These are phyloP conservation scores for Paratilapia polleni DNA, from an alignment of 2,113 vertebrate genomes.

Conservation along the genomic window DNA sequence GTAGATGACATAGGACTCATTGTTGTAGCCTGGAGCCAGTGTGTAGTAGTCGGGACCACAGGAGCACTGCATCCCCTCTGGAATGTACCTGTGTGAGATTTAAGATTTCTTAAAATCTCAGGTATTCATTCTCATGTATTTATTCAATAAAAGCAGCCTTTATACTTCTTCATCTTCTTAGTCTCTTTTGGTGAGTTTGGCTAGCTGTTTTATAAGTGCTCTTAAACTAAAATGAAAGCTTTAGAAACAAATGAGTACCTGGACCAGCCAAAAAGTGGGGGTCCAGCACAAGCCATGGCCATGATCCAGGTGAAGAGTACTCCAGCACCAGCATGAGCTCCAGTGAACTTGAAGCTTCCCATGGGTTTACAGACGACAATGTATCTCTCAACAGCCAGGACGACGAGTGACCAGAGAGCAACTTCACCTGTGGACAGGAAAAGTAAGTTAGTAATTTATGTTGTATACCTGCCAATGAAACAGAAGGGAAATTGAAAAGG, in stretches of 20 bases:
- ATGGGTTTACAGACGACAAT: slow-evolving; percentile 86
- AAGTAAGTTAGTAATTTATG: neutral
- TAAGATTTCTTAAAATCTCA: too few relatives aligned
- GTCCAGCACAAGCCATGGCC: slow-evolving; percentile 77
- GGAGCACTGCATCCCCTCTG: slow-evolving; percentile 83
- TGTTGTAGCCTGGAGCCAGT: slow-evolving; percentile 80
- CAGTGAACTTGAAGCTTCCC: slow-evolving; percentile 84
- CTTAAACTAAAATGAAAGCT: too few relatives aligned
- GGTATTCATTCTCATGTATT: too few relatives aligned
- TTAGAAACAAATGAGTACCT: slow-evolving; percentile 58
- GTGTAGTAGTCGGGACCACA: slow-evolving; percentile 84
- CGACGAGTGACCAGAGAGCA: slow-evolving; percentile 84
- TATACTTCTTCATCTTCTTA: neutral
- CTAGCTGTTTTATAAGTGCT: too few relatives aligned
- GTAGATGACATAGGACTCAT: slow-evolving; percentile 71
- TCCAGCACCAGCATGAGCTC: slow-evolving; percentile 78
- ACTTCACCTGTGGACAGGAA: slow-evolving; percentile 79
- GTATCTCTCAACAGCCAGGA: slow-evolving; percentile 84
- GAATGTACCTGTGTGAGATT: slow-evolving; percentile 74
- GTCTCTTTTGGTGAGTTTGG: too few relatives aligned
- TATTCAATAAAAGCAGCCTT: neutral
- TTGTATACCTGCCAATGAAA: neutral
- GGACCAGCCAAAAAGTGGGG: slow-evolving; percentile 84
- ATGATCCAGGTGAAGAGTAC: slow-evolving; percentile 83
- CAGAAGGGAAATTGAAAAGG: neutral